These are phyloP conservation scores for Gallirallus australis DNA, from an alignment of 2,797 vertebrate genomes.

Conservation along the genomic window DNA sequence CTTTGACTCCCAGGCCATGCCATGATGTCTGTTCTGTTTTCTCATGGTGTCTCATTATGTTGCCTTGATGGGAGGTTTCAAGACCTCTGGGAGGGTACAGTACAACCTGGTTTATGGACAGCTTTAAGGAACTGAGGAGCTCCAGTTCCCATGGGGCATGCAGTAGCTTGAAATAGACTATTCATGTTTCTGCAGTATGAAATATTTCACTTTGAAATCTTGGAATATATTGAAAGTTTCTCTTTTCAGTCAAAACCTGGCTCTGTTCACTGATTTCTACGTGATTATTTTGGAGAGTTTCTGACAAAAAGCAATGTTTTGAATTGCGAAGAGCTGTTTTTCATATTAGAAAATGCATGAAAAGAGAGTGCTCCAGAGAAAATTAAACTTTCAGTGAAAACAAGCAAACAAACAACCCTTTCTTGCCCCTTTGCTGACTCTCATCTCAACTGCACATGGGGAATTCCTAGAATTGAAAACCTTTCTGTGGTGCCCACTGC, in stretches of 20 bases:
- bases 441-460: accelerated
- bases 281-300: neutral
- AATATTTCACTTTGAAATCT: neutral
- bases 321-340: neutral
- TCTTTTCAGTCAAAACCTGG: neutral
- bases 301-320: neutral
- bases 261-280: neutral
- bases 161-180: neutral
- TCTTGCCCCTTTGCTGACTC: neutral
- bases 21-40: neutral
- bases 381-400: neutral
- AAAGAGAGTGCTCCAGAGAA: neutral
- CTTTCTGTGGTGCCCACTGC: neutral
- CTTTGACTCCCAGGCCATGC: neutral
- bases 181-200: neutral
- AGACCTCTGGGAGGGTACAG: neutral
- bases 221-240: neutral
- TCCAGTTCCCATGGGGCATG: neutral
- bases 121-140: neutral
- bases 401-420: neutral
- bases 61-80: accelerated
- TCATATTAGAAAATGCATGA: neutral
- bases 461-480: neutral
- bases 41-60: accelerated
- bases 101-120: neutral